Evolutionary conservation across 2,888 invertebrate genomes (phyloP).

Genomic region (Tyria jacobaeae): DNA sequence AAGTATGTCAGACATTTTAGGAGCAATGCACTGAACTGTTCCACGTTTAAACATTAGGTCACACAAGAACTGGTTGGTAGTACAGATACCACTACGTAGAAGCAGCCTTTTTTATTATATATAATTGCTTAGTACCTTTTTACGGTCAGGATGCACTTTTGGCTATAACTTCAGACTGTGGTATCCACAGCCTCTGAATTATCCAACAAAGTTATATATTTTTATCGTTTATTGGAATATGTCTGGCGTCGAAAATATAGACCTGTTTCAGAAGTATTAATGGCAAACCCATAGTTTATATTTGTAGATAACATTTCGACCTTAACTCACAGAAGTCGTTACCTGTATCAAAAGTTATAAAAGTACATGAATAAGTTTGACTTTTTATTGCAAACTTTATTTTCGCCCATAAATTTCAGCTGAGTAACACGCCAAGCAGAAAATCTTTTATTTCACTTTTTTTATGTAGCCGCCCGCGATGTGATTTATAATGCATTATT

Average conservation of each 20-base stretch:
- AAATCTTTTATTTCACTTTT: constrained; percentile 4
- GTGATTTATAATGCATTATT: not conserved
- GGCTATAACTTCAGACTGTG: too few relatives aligned
- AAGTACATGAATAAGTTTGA: constrained; percentile 1
- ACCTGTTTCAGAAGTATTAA: not conserved
- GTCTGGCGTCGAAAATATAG: not conserved
- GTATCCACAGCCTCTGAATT: too few relatives aligned
- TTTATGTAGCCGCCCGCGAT: constrained; percentile 1
- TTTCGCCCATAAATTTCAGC: constrained; percentile 11
- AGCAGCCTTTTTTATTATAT: too few relatives aligned
- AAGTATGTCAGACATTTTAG: too few relatives aligned
- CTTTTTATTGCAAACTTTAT: constrained; percentile 6
- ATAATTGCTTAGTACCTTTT: too few relatives aligned
- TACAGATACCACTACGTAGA: too few relatives aligned
- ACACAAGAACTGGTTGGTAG: too few relatives aligned
- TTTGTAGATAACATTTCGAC: not conserved
- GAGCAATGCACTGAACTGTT: too few relatives aligned
- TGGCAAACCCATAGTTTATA: not conserved
- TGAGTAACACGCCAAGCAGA: constrained; percentile 10
- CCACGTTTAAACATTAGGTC: too few relatives aligned
- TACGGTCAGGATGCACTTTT: too few relatives aligned
- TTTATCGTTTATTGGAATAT: not conserved
- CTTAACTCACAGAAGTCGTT: constrained; percentile 1
- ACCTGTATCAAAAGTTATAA: constrained; percentile 4
- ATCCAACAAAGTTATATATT: too few relatives aligned